A percentile compares a stretch with the other conserved stretches of the same genome.
Conservation (phyloP, 2,797 vertebrate species). For the Steatocranus sp. region DNA sequence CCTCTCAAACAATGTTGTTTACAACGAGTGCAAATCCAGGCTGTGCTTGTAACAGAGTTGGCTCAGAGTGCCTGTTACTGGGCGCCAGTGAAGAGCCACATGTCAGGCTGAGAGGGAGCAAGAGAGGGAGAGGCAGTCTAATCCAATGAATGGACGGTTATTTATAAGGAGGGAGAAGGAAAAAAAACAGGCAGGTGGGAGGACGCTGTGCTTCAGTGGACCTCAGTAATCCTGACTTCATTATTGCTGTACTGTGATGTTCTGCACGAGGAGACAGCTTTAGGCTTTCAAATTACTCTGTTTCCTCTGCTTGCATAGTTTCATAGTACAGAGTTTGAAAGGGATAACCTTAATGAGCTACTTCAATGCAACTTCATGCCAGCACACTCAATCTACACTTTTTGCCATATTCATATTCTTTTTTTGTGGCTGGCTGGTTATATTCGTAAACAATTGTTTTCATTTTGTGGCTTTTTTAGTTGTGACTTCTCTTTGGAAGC, state of each 20-base stretch:
- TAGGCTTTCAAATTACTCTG: conserved; percentile 2
- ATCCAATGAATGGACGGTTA: conserved; percentile 50
- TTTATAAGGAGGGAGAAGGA: conserved; percentile 38
- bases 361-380: conserved; percentile 24
- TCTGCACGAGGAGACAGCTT: conserved; percentile 40
- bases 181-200: conserved; percentile 40
- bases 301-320: conserved; percentile 19
- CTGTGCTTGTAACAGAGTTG: conserved; percentile 17
- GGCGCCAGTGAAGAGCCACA: conserved; percentile 20
- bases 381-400: not conserved
- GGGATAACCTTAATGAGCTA: conserved; percentile 3
- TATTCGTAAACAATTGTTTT: not conserved
- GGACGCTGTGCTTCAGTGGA: conserved; percentile 49
- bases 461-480: not conserved
- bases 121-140: conserved; percentile 18
- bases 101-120: conserved; percentile 18
- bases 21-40: conserved; percentile 40
- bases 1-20: conserved; percentile 58
- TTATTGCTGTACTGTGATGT: conserved; percentile 47
- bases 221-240: conserved; percentile 56
- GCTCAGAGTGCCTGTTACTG: conserved; percentile 24
- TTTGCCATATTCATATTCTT: not conserved
- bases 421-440: not conserved
- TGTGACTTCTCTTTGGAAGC: not conserved
- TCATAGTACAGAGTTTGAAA: conserved; percentile 16